A percentile compares a stretch with the other conserved stretches of the same genome.
phyloP scores from a whole-genome alignment of 2,113 vertebrate species.

The Tachysurus vachellii region DNA sequence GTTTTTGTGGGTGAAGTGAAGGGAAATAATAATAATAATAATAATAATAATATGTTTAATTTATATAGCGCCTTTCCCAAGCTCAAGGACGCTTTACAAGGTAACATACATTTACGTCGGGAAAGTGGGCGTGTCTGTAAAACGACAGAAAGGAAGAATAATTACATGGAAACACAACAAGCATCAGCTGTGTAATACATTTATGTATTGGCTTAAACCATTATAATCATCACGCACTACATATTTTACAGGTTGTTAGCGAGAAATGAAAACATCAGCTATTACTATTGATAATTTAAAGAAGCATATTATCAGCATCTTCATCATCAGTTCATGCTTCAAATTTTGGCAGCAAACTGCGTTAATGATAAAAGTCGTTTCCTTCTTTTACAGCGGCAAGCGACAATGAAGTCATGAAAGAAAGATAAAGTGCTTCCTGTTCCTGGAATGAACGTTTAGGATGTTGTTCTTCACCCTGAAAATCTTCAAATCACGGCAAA shows the following conservation, averaged over 20 bases:
- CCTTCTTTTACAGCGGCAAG: slow-evolving; percentile 71
- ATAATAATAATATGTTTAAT: too few species aligned
- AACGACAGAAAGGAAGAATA: neutral
- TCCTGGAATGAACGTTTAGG: slow-evolving; percentile 61
- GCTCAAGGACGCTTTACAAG: too few species aligned
- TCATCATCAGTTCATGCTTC: neutral
- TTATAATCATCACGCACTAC: neutral
- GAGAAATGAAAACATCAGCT: too few species aligned
- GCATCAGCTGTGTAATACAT: neutral
- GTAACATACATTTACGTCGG: too few species aligned
- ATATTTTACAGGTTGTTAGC: neutral
- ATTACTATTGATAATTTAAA: neutral
- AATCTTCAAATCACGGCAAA: slow-evolving; percentile 76
- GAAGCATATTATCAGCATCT: neutral
- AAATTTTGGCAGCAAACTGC: neutral
- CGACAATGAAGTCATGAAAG: slow-evolving; percentile 72
- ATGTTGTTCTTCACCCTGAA: slow-evolving; percentile 61
- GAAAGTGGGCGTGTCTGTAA: neutral
- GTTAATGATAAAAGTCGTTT: neutral
- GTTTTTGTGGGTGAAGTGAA: neutral
- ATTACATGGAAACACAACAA: too few species aligned
- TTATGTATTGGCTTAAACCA: neutral
- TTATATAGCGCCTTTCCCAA: too few species aligned
- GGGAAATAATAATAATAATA: too few species aligned
- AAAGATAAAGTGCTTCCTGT: slow-evolving; percentile 57